These are phyloP conservation scores for Caenorhabditis sp. DNA, from an alignment of 2,888 invertebrate genomes.

Conservation along the genomic window DNA sequence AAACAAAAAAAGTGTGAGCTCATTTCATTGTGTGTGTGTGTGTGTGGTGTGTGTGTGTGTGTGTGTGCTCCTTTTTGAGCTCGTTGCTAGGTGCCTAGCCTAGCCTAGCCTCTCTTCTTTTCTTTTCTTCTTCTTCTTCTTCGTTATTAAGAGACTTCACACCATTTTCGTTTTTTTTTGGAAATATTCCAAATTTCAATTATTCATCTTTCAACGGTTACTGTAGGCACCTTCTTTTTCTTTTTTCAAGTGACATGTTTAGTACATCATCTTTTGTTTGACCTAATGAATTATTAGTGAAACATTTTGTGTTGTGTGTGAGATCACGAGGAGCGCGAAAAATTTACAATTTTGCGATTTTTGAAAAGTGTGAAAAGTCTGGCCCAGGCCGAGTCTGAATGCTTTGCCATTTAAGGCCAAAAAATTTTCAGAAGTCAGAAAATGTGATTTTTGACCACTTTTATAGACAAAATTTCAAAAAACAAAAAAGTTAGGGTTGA, in stretches of 20 bases:
- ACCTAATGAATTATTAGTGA: neutral
- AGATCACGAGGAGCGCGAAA: neutral
- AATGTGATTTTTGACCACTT: too few species aligned
- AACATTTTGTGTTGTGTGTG: neutral
- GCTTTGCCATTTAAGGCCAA: too few species aligned
- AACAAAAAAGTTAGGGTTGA: too few species aligned
- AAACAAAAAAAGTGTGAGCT: slow-evolving; percentile 1
- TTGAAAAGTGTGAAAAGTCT: too few species aligned
- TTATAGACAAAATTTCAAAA: too few species aligned
- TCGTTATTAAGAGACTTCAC: neutral
- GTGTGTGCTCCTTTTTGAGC: slow-evolving; percentile 4
- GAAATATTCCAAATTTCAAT: neutral
- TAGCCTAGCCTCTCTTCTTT: neutral
- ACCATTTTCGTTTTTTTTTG: neutral
- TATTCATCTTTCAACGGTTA: neutral
- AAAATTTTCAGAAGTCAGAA: too few species aligned
- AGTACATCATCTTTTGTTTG: too few species aligned
- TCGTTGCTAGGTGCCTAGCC: slow-evolving; percentile 4
- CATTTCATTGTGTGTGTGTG: neutral
- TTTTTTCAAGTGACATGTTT: neutral
- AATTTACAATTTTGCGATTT: too few species aligned
- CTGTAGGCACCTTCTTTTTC: neutral
- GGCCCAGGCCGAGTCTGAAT: too few species aligned
- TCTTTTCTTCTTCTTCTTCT: neutral
- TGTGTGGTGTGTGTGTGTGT: neutral